These are phyloP conservation scores for Epirrita christyi DNA, from an alignment of 2,888 invertebrate species.

Conservation along the genomic window DNA sequence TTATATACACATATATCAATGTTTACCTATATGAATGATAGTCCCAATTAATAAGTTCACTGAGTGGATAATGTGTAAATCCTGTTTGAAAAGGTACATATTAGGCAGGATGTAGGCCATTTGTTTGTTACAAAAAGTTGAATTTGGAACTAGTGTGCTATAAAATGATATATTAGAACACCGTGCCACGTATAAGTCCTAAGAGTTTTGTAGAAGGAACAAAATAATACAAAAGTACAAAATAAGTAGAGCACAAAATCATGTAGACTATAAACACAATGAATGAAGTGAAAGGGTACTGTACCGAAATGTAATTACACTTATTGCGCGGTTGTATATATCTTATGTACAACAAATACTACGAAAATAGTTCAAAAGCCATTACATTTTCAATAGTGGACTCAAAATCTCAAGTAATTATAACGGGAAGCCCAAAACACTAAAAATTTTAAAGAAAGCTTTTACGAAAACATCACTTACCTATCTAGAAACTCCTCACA, in stretches of 20 bases:
- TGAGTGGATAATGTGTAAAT: not conserved
- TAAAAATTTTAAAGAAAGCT: conserved; percentile 54
- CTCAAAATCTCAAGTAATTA: conserved; percentile 24
- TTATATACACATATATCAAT: too few relatives aligned
- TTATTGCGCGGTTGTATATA: conserved; percentile 45
- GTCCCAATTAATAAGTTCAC: not conserved
- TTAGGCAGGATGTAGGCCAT: too few relatives aligned
- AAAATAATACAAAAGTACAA: conserved; percentile 56
- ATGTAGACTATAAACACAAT: conserved; percentile 65
- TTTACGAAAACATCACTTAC: conserved; percentile 61
- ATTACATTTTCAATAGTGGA: conserved; percentile 5
- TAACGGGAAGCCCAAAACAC: conserved; percentile 44
- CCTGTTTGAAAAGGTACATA: not conserved
- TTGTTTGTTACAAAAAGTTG: too few relatives aligned
- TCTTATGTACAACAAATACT: conserved; percentile 23
- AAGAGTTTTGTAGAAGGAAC: conserved; percentile 30
- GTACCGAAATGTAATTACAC: conserved; percentile 58
- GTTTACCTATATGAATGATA: too few relatives aligned
- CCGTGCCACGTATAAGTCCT: conserved; percentile 32
- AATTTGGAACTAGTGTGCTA: not conserved
- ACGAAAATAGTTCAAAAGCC: conserved; percentile 12
- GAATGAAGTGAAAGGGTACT: conserved; percentile 82
- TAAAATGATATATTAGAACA: not conserved
- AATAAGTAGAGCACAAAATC: conserved; percentile 83
- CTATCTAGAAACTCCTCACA: conserved; percentile 62